Conservation (phyloP, 2,113 vertebrate genomes). For the Sinocyclocheilus maitianheensis region DNA sequence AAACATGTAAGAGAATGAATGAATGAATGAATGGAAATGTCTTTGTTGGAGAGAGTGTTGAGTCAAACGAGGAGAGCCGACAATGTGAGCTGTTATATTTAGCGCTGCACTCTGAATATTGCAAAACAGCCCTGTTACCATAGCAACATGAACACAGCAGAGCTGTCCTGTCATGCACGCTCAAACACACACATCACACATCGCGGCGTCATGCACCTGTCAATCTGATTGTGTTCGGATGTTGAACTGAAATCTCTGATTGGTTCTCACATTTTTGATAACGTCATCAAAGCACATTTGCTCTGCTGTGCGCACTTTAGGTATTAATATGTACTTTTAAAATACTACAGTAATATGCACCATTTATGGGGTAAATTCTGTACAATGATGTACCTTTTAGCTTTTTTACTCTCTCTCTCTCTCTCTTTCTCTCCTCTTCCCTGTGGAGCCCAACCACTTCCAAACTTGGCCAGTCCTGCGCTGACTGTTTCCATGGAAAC, state of each 20-base stretch:
- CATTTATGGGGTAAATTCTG: too few species aligned
- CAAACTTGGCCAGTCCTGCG: constrained; percentile 41
- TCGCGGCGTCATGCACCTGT: background rate
- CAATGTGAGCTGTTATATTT: constrained; percentile 60
- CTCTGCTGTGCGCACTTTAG: constrained; percentile 1
- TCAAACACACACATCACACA: background rate
- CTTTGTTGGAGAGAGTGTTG: background rate
- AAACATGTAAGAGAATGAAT: too few species aligned
- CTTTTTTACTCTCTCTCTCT: too few species aligned
- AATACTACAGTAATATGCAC: too few species aligned
- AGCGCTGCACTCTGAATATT: constrained; percentile 69
- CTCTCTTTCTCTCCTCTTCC: background rate
- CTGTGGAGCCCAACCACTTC: constrained; percentile 26
- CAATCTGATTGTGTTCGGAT: background rate
- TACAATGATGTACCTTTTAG: too few species aligned
- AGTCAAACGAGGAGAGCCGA: background rate
- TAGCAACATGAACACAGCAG: constrained; percentile 63
- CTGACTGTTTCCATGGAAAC: constrained; percentile 58
- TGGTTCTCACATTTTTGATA: background rate
- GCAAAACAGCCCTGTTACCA: constrained; percentile 69
- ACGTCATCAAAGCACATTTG: constrained; percentile 6
- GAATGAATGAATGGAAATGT: background rate
- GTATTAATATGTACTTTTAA: too few species aligned
- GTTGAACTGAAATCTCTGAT: background rate
- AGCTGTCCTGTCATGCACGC: constrained; percentile 30